A percentile compares a stretch with the other conserved stretches of the same genome.
Conservation (phyloP, 2,888 invertebrate genomes). For the Crioceris asparagi region DNA sequence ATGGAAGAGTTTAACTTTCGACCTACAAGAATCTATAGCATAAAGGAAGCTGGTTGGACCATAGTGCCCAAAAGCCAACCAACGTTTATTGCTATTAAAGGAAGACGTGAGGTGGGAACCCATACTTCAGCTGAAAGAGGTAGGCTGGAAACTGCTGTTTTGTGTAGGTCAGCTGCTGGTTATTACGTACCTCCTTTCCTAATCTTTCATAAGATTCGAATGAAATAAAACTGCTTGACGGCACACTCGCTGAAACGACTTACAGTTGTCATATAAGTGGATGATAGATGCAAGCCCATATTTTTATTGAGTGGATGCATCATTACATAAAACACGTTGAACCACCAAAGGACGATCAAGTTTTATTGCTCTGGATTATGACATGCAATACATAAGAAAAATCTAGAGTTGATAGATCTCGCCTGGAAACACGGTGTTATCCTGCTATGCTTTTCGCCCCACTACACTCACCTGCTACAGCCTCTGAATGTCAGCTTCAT, state of each 20-base stretch:
- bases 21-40: constrained; percentile 1
- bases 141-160: background rate
- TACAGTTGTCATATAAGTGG: constrained; percentile 4
- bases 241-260: constrained; percentile 1
- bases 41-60: too few relatives aligned
- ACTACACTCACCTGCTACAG: background rate
- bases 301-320: constrained; percentile 2
- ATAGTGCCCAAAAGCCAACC: too few relatives aligned
- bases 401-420: background rate
- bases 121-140: background rate
- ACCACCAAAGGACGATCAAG: background rate
- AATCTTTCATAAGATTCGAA: background rate
- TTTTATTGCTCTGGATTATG: background rate
- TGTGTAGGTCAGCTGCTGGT: background rate
- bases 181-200: background rate
- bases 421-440: background rate
- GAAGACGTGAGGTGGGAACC: background rate
- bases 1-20: background rate
- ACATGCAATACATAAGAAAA: background rate
- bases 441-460: background rate
- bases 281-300: constrained; percentile 5
- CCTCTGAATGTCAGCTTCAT: background rate
- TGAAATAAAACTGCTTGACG: background rate
- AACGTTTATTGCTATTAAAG: background rate
- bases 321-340: background rate